These are phyloP conservation scores for Oophaga pumilio DNA, from an alignment of 2,113 vertebrate species.

Conservation along the genomic window DNA sequence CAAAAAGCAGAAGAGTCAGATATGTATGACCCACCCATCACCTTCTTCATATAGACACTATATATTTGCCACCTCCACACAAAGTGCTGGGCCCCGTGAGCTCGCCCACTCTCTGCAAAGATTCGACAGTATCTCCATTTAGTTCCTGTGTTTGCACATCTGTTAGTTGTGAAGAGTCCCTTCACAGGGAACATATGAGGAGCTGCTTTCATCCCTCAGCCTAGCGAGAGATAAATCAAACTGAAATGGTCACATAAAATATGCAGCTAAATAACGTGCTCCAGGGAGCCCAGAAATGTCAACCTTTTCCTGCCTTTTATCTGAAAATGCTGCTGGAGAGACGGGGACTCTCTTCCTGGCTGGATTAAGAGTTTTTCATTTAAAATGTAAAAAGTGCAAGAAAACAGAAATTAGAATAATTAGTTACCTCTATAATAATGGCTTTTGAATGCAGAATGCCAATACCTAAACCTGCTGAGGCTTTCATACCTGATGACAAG, in stretches of 20 bases:
- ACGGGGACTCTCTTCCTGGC: constrained; percentile 43
- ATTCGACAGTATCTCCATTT: constrained; percentile 53
- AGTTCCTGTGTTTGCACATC: constrained; percentile 58
- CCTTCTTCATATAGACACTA: constrained; percentile 48
- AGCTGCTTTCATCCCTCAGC: constrained; percentile 56
- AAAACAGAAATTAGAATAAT: background rate
- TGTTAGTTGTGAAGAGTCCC: constrained; percentile 56
- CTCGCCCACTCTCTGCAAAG: constrained; percentile 53
- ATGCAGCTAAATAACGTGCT: constrained; percentile 54
- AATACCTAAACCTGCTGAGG: background rate
- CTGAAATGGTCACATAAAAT: constrained; percentile 56
- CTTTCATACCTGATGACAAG: no score
- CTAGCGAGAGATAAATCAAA: constrained; percentile 57
- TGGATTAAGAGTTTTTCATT: background rate
- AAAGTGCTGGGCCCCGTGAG: constrained; percentile 13
- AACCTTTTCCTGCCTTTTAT: constrained; percentile 58
- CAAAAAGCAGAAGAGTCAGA: background rate
- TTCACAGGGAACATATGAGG: constrained; percentile 57
- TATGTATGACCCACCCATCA: constrained; percentile 26
- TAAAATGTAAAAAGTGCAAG: background rate
- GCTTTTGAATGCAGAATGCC: background rate
- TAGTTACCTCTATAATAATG: background rate
- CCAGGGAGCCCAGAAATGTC: constrained; percentile 58
- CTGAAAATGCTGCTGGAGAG: constrained; percentile 48
- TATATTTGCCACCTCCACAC: constrained; percentile 54